Conservation (phyloP, 2,113 vertebrate genomes). For the Microtus montanus region DNA sequence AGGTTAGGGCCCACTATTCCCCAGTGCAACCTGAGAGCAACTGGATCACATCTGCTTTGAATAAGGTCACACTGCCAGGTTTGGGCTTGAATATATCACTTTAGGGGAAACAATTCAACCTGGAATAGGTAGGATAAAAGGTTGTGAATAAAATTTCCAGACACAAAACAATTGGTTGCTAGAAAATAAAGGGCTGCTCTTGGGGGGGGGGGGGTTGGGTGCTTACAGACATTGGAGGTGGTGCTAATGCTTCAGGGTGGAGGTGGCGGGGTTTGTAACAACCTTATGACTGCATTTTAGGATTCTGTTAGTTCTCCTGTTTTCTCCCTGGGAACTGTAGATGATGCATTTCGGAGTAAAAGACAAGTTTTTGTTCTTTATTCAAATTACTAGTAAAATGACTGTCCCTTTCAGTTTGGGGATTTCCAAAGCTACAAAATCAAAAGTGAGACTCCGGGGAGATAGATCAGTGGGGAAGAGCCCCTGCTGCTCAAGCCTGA, state of each 20-base stretch:
- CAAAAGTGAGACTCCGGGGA: background rate
- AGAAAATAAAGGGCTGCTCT: background rate
- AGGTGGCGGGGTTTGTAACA: background rate
- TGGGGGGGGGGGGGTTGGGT: background rate
- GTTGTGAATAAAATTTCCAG: background rate
- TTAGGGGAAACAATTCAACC: background rate
- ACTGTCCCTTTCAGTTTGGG: conserved; percentile 6
- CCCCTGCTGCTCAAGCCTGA: background rate
- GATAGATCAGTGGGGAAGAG: background rate
- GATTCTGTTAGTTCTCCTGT: conserved; percentile 15
- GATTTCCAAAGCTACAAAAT: background rate
- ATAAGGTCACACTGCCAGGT: background rate
- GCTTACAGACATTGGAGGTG: background rate
- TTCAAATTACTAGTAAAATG: conserved; percentile 2
- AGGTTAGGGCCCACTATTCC: background rate
- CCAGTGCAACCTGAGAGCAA: background rate
- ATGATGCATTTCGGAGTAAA: conserved; percentile 20
- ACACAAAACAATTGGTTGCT: background rate
- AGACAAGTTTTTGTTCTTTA: background rate
- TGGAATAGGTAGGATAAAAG: background rate
- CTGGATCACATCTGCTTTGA: background rate
- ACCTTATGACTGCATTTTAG: conserved; percentile 1
- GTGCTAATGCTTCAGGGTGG: background rate
- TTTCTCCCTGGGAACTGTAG: background rate
- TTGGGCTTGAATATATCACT: background rate